A percentile compares a stretch with the other conserved stretches of the same genome.
Evolutionary conservation across 2,113 vertebrate genomes (phyloP).

Genomic region (Acanthochromis polyacanthus): DNA sequence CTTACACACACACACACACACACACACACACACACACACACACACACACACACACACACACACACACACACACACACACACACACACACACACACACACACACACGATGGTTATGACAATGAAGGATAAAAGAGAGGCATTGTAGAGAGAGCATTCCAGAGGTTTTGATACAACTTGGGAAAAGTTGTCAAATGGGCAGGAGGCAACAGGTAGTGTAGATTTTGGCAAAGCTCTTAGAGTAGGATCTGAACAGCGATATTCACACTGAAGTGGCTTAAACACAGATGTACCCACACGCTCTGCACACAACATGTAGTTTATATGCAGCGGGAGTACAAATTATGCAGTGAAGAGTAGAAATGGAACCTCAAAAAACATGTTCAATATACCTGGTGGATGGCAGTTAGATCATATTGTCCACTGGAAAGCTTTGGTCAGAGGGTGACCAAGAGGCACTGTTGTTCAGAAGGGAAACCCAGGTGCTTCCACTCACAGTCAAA

Average conservation of each 20-base stretch:
- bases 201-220: slow-evolving; percentile 42
- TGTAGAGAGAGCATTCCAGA: background rate
- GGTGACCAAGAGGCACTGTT: slow-evolving; percentile 57
- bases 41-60: background rate
- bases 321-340: slow-evolving; percentile 52
- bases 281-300: slow-evolving; percentile 16
- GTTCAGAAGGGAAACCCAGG: slow-evolving; percentile 70
- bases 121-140: background rate
- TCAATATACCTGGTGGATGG: slow-evolving; percentile 24
- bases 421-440: slow-evolving; percentile 13
- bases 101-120: background rate
- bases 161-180: slow-evolving; percentile 2
- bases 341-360: slow-evolving; percentile 34
- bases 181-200: slow-evolving; percentile 30
- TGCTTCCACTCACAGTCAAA: slow-evolving; percentile 65
- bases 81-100: too few species aligned
- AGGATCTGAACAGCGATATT: background rate
- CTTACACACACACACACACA: background rate
- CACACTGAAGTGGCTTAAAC: background rate
- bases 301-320: background rate
- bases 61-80: too few species aligned
- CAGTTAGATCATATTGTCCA: slow-evolving; percentile 1
- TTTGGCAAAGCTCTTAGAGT: slow-evolving; percentile 4
- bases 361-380: slow-evolving; percentile 44
- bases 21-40: too few species aligned